These are phyloP conservation scores for Australoheros facetus DNA, from an alignment of 2,797 vertebrate species.

Conservation along the genomic window DNA sequence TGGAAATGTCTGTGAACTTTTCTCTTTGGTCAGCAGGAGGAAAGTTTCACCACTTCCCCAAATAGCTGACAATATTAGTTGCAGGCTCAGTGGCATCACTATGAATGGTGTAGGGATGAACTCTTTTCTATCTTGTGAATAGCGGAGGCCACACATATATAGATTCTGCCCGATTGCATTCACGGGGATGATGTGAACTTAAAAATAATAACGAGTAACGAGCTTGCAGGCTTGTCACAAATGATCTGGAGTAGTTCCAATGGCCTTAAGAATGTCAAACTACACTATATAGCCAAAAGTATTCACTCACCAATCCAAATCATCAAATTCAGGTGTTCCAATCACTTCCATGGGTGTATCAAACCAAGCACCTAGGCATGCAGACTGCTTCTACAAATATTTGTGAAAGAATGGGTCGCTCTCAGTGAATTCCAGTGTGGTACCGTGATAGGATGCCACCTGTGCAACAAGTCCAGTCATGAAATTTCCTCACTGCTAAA, in stretches of 20 bases:
- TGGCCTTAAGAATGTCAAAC: background rate
- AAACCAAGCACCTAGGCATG: no score
- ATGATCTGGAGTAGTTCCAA: background rate
- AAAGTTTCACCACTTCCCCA: conserved; percentile 26
- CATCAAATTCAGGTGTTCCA: no score
- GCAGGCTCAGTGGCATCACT: conserved; percentile 28
- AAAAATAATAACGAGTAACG: background rate
- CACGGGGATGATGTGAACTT: background rate
- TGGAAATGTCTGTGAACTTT: conserved; percentile 19
- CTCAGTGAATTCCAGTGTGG: no score
- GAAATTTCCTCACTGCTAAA: no score
- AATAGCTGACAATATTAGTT: conserved; percentile 26
- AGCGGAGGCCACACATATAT: background rate
- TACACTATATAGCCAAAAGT: no score
- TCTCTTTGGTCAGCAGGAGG: conserved; percentile 44
- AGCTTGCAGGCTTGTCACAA: background rate
- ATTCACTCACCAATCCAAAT: no score
- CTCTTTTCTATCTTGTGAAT: conserved; percentile 27
- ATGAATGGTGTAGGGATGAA: conserved; percentile 18
- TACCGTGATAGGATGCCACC: no score
- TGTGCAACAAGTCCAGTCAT: no score
- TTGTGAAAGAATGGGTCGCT: no score
- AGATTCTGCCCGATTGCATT: background rate
- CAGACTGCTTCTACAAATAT: no score
- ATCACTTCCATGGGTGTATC: no score